These are phyloP conservation scores for Epinephelus malabaricus DNA, from an alignment of 2,797 vertebrate genomes.

Conservation along the genomic window DNA sequence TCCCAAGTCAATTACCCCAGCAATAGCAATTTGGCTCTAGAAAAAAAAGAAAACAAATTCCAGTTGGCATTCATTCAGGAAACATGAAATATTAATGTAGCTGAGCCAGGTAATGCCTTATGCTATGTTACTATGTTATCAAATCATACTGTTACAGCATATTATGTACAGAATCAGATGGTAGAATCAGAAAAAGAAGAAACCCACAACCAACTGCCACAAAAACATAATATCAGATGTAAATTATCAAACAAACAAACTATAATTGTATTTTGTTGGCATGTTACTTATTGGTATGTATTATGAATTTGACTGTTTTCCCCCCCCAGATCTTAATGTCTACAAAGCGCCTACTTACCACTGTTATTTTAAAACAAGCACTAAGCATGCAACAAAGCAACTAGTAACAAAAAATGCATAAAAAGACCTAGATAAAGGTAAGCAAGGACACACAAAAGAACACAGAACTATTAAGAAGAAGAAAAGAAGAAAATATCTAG, in stretches of 20 bases:
- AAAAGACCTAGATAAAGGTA: constrained; percentile 28
- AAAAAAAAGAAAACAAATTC: constrained; percentile 69
- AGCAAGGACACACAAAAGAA: constrained; percentile 21
- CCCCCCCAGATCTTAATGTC: background rate
- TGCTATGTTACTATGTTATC: background rate
- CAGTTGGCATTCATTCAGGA: constrained; percentile 4
- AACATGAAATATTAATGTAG: background rate
- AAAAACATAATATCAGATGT: background rate
- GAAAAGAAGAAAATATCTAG: constrained; percentile 26
- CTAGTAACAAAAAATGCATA: constrained; percentile 39
- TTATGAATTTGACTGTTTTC: background rate
- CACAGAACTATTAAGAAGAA: constrained; percentile 60
- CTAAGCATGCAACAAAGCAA: constrained; percentile 81
- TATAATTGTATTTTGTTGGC: background rate
- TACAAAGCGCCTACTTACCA: constrained; percentile 46
- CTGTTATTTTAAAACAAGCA: constrained; percentile 61
- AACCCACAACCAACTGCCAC: constrained; percentile 52
- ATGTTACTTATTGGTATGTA: background rate
- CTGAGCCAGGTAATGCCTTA: constrained; percentile 4
- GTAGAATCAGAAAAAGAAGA: constrained; percentile 47
- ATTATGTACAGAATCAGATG: constrained; percentile 9
- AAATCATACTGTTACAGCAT: background rate
- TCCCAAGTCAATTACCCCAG: constrained; percentile 96
- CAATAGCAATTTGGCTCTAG: constrained; percentile 88
- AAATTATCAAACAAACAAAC: background rate